Percentiles rank a stretch among this genome's conserved stretches.
Evolutionary conservation across 2,888 invertebrate genomes (phyloP).

Genomic region (Epicampocera succincta): DNA sequence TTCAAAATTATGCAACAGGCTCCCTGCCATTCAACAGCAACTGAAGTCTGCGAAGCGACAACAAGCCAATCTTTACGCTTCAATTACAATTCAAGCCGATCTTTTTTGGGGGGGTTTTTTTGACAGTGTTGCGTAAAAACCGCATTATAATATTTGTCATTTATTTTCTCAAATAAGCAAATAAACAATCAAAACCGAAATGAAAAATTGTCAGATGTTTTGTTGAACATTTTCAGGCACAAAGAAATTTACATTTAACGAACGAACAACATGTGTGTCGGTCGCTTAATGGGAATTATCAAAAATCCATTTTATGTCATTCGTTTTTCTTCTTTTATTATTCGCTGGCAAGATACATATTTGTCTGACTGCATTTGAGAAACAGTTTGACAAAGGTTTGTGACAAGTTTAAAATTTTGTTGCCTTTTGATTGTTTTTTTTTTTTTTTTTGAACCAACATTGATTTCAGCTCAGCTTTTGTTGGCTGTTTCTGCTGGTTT

Average conservation of each 20-base stretch:
- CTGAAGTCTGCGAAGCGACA: too few relatives aligned
- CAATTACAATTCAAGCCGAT: neutral
- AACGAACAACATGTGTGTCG: neutral
- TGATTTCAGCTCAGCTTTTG: slow-evolving; percentile 9
- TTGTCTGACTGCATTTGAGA: slow-evolving; percentile 58
- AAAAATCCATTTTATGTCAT: slow-evolving; percentile 33
- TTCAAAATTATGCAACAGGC: too few relatives aligned
- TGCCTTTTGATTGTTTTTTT: slow-evolving; percentile 30
- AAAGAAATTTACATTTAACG: slow-evolving; percentile 44
- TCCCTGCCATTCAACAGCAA: too few relatives aligned
- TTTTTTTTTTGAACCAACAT: too few relatives aligned
- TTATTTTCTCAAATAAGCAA: slow-evolving; percentile 49
- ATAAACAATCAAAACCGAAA: slow-evolving; percentile 14
- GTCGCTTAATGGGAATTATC: slow-evolving; percentile 38
- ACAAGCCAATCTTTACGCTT: too few relatives aligned
- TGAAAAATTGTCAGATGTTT: slow-evolving; percentile 46
- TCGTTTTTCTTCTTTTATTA: neutral
- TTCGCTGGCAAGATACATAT: slow-evolving; percentile 35
- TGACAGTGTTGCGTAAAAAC: slow-evolving; percentile 60
- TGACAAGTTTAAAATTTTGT: slow-evolving; percentile 55
- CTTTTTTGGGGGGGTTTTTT: neutral
- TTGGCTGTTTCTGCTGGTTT: neutral
- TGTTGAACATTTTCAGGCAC: slow-evolving; percentile 37
- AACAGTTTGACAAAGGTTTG: slow-evolving; percentile 61
- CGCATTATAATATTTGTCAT: slow-evolving; percentile 66